Conservation (phyloP, 2,888 invertebrate species). For the Trissoscelio sp. region DNA sequence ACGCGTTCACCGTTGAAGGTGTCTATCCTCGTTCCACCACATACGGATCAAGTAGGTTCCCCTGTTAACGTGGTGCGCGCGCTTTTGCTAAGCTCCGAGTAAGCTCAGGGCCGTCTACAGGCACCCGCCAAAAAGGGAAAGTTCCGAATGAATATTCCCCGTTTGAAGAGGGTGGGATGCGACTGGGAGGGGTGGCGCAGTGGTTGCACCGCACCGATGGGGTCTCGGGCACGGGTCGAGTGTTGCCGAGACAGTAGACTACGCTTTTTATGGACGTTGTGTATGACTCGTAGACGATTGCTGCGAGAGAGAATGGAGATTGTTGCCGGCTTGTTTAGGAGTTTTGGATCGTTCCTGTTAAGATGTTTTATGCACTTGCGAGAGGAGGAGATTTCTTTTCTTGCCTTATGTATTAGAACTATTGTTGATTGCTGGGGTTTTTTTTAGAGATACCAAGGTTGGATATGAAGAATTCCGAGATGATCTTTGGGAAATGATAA, state of each 20-base stretch:
- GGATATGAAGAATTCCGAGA: too few species aligned
- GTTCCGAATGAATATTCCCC: slow-evolving; percentile 44
- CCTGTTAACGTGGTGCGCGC: slow-evolving; percentile 65
- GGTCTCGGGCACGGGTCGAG: background rate
- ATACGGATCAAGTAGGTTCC: too few species aligned
- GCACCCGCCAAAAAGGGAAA: slow-evolving; percentile 48
- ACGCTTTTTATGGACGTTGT: background rate
- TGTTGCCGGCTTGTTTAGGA: background rate
- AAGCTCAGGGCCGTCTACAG: slow-evolving; percentile 39
- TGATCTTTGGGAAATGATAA: too few species aligned
- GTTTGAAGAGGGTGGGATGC: slow-evolving; percentile 3
- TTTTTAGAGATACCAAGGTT: too few species aligned
- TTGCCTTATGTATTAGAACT: too few species aligned
- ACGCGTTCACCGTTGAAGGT: too few species aligned
- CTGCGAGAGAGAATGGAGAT: background rate
- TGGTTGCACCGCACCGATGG: background rate
- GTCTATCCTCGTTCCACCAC: too few species aligned
- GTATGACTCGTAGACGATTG: background rate
- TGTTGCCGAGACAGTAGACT: background rate
- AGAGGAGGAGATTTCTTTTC: too few species aligned
- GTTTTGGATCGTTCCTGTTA: background rate
- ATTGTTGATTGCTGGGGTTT: too few species aligned
- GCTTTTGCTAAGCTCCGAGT: slow-evolving; percentile 67
- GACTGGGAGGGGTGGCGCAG: background rate
- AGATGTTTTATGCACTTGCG: too few species aligned